phyloP scores from a whole-genome alignment of 2,113 vertebrate species.

The Ranitomeya imitator region DNA sequence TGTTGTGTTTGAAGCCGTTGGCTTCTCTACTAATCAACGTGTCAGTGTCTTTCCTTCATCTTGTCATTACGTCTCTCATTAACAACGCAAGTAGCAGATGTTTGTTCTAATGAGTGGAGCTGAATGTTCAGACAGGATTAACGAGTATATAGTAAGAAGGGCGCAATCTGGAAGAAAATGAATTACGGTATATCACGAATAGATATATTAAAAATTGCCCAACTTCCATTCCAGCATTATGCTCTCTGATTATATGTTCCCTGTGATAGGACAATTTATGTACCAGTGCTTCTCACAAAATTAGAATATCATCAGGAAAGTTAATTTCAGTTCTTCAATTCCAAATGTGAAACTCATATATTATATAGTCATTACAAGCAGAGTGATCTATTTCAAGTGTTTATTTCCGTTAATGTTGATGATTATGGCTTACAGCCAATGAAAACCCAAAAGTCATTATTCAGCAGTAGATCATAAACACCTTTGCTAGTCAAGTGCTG shows the following conservation, averaged over 20 bases:
- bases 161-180: conserved; percentile 55
- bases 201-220: conserved; percentile 63
- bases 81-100: conserved; percentile 70
- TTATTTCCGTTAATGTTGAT: too few relatives aligned
- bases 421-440: too few relatives aligned
- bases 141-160: conserved; percentile 63
- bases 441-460: too few relatives aligned
- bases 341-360: too few relatives aligned
- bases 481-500: too few relatives aligned
- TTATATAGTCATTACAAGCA: too few relatives aligned
- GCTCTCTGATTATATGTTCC: not conserved
- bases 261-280: not conserved
- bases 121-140: conserved; percentile 66
- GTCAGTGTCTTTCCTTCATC: conserved; percentile 65
- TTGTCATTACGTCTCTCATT: conserved; percentile 67
- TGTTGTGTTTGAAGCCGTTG: conserved; percentile 59
- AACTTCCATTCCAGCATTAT: not conserved
- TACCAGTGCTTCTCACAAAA: not conserved
- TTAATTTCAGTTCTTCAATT: too few relatives aligned
- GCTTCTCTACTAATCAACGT: conserved; percentile 62
- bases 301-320: too few relatives aligned
- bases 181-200: conserved; percentile 41
- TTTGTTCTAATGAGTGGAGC: conserved; percentile 70
- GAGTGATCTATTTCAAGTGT: too few relatives aligned
- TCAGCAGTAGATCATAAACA: too few relatives aligned